Conservation (phyloP, 2,797 vertebrate genomes). For the Smutsia gigantea region DNA sequence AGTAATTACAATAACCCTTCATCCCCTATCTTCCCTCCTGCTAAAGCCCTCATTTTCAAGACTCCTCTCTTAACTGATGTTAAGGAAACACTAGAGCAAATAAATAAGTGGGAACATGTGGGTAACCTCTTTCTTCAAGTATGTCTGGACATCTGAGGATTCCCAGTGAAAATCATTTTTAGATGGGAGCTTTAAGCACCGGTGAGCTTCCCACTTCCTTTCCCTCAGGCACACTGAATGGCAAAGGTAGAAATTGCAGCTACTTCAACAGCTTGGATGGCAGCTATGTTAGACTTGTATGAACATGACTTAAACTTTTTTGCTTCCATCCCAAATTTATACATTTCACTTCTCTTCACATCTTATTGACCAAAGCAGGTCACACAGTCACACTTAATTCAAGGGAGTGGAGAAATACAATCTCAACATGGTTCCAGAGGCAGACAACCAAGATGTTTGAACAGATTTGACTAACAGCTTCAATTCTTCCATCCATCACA, state of each 20-base stretch:
- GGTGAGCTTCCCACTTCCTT: too few species aligned
- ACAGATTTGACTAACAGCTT: slow-evolving; percentile 14
- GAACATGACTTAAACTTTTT: too few species aligned
- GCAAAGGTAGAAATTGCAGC: too few species aligned
- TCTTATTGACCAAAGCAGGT: background rate
- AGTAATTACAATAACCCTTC: background rate
- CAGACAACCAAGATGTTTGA: background rate
- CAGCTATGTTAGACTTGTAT: too few species aligned
- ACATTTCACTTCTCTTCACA: background rate
- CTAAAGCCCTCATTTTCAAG: slow-evolving; percentile 11
- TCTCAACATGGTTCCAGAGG: background rate
- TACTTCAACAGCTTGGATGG: too few species aligned
- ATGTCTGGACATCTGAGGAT: background rate
- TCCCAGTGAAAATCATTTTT: background rate
- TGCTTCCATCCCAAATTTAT: background rate
- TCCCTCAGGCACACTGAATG: too few species aligned
- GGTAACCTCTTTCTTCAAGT: background rate
- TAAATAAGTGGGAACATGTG: background rate
- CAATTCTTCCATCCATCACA: background rate
- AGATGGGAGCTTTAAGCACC: too few species aligned
- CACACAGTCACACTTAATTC: background rate
- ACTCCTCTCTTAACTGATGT: background rate
- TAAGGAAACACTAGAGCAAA: slow-evolving; percentile 26
- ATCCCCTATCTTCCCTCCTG: background rate
- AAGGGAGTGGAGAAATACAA: background rate